Conservation (phyloP, 2,797 vertebrate genomes). For the Eulemur rubriventer region DNA sequence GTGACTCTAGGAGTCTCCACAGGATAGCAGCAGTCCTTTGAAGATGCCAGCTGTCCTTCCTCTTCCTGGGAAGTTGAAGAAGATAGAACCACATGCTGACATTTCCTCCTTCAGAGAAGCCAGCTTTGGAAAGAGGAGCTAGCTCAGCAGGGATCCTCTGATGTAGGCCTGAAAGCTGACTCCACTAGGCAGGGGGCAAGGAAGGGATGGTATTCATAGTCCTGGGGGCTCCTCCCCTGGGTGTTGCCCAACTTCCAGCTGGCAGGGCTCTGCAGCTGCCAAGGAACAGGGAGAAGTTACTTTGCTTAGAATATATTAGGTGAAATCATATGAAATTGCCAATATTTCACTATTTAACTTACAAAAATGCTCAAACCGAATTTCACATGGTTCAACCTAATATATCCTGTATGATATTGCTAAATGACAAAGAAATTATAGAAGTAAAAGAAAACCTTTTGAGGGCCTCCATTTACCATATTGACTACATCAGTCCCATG, state of each 20-base stretch:
- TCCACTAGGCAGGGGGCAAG: background rate
- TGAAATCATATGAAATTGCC: background rate
- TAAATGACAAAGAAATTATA: background rate
- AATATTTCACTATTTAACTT: background rate
- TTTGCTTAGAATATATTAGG: background rate
- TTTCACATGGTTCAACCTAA: background rate
- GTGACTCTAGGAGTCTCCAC: background rate
- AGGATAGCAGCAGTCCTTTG: background rate
- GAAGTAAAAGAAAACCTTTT: background rate
- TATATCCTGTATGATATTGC: background rate
- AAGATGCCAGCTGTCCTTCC: constrained; percentile 44
- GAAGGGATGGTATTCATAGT: background rate
- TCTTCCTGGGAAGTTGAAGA: background rate
- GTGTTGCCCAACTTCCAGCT: background rate
- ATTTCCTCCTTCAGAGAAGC: background rate
- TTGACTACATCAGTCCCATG: background rate
- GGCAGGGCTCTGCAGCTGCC: background rate
- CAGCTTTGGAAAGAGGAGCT: background rate
- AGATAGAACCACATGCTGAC: background rate
- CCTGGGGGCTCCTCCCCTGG: background rate
- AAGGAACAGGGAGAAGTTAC: background rate
- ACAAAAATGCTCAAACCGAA: background rate
- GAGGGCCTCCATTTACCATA: background rate
- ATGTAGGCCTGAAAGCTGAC: background rate
- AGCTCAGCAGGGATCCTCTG: background rate